Evolutionary conservation across 2,113 vertebrate genomes (phyloP).

Genomic region (Stercorarius parasiticus): DNA sequence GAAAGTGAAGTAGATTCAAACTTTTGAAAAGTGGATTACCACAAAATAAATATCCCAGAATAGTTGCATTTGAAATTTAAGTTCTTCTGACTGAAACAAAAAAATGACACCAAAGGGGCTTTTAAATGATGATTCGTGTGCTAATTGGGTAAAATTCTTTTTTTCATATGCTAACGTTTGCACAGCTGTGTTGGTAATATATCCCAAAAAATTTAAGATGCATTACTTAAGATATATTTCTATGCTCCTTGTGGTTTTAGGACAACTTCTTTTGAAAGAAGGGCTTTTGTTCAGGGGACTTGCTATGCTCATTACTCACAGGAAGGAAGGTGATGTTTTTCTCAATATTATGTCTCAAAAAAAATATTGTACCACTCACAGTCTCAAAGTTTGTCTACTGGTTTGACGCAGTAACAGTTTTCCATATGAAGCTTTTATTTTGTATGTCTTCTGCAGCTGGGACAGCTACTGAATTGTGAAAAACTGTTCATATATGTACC

Average conservation of each 20-base stretch:
- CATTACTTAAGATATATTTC: slow-evolving; percentile 25
- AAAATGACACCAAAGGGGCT: slow-evolving; percentile 6
- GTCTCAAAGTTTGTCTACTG: neutral
- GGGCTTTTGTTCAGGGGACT: neutral
- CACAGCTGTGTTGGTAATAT: slow-evolving; percentile 65
- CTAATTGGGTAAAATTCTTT: slow-evolving; percentile 55
- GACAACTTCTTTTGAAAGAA: slow-evolving; percentile 20
- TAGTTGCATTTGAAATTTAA: slow-evolving; percentile 33
- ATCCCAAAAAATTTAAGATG: slow-evolving; percentile 43
- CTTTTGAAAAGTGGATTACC: slow-evolving; percentile 46
- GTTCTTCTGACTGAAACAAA: slow-evolving; percentile 39
- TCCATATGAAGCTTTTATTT: neutral
- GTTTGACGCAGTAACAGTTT: neutral
- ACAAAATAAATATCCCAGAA: slow-evolving; percentile 6
- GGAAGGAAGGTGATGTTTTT: neutral
- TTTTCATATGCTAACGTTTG: slow-evolving; percentile 37
- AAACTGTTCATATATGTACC: neutral
- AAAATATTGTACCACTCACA: neutral
- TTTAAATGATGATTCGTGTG: slow-evolving; percentile 17
- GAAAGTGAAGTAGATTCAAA: slow-evolving; percentile 35
- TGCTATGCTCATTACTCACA: neutral
- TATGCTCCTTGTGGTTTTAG: slow-evolving; percentile 40
- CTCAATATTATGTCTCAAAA: neutral
- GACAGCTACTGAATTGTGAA: neutral
- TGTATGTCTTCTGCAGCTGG: neutral